phyloP scores from a whole-genome alignment of 53 echinoderm and acorn worm genomes.

The Glandiceps talaboti region DNA sequence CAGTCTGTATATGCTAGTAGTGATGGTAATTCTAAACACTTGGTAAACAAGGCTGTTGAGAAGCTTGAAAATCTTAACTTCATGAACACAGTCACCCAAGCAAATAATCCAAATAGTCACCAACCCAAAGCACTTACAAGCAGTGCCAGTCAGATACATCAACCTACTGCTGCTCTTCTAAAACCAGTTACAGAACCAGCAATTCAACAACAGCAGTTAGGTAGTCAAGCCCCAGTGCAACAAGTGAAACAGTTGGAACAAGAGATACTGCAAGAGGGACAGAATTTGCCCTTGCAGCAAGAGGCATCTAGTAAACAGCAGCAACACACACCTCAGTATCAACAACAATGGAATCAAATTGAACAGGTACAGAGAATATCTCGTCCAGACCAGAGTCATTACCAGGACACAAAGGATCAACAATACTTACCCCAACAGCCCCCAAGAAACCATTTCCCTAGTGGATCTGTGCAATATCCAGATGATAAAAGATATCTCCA shows the following conservation, averaged over 20 bases:
- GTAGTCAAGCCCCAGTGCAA: neutral
- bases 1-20: neutral
- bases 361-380: neutral
- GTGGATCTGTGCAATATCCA: neutral
- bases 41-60: neutral
- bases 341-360: neutral
- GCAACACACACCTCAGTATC: constrained; percentile 12
- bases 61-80: neutral
- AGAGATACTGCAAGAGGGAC: neutral
- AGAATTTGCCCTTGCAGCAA: neutral
- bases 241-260: neutral
- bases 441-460: neutral
- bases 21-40: neutral
- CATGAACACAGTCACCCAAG: neutral
- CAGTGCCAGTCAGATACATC: neutral
- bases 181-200: too few relatives aligned
- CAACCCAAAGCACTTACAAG: neutral
- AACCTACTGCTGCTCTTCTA: neutral
- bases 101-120: neutral
- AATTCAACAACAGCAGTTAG: neutral
- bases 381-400: neutral
- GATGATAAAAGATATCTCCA: neutral
- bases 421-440: neutral
- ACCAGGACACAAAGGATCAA: neutral
- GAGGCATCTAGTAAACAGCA: constrained; percentile 6